phyloP scores from a whole-genome alignment of 2,888 invertebrate species.

The Listrodromus nycthemerus region DNA sequence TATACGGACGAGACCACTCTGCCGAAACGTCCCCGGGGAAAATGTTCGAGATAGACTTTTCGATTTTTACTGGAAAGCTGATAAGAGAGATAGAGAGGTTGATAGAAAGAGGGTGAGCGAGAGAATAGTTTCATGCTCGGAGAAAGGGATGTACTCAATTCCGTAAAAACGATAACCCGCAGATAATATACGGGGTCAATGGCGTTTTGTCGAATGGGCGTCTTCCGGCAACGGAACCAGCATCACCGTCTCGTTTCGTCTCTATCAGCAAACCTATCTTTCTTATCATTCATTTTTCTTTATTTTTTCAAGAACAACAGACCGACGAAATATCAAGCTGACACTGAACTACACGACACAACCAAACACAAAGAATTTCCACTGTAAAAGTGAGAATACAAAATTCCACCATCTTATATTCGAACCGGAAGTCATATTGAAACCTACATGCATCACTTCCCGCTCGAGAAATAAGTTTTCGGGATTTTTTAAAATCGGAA shows the following conservation, averaged over 20 bases:
- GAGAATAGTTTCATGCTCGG: neutral
- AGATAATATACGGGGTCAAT: constrained; percentile 75
- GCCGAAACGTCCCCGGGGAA: constrained; percentile 61
- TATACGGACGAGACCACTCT: constrained; percentile 52
- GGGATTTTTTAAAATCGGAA: too few relatives aligned
- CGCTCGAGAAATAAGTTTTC: too few relatives aligned
- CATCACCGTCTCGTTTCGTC: neutral
- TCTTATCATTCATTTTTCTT: too few relatives aligned
- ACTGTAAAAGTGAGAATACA: too few relatives aligned
- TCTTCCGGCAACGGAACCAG: constrained; percentile 12
- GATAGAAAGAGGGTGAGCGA: neutral
- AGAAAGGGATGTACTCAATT: constrained; percentile 9
- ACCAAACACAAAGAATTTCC: too few relatives aligned
- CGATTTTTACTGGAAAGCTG: constrained; percentile 72
- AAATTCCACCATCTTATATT: too few relatives aligned
- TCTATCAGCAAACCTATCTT: neutral
- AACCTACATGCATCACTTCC: too few relatives aligned
- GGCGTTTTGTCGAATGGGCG: constrained; percentile 65
- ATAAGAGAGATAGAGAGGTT: constrained; percentile 4
- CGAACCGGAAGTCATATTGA: too few relatives aligned
- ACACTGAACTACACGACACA: too few relatives aligned
- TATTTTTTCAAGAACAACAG: too few relatives aligned
- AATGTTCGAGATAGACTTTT: constrained; percentile 71
- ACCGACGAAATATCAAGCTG: too few relatives aligned
- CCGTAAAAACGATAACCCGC: constrained; percentile 74